Percentiles rank a stretch among this genome's conserved stretches.
These are phyloP conservation scores for Halcyon malimbica DNA, from an alignment of 2,113 vertebrate species.

Conservation along the genomic window DNA sequence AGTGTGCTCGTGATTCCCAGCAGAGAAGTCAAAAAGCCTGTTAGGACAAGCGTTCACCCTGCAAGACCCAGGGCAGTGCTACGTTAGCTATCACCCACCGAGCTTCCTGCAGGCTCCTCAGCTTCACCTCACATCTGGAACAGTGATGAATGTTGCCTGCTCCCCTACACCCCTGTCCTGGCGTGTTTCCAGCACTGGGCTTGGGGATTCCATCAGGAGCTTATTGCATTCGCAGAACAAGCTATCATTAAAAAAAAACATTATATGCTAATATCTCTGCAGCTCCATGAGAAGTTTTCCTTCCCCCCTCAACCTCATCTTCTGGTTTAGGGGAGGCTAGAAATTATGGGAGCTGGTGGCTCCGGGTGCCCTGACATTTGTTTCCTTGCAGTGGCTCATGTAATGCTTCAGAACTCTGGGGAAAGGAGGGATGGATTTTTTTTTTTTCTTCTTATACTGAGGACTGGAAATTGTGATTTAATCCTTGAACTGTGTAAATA, in stretches of 20 bases:
- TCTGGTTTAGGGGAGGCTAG: background rate
- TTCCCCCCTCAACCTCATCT: background rate
- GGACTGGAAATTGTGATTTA: constrained; percentile 48
- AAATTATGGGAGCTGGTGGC: background rate
- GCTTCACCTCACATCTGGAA: background rate
- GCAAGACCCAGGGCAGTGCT: background rate
- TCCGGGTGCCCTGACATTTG: background rate
- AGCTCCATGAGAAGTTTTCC: background rate
- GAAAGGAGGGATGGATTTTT: background rate
- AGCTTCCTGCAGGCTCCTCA: background rate
- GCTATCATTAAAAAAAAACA: background rate
- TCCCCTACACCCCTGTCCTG: background rate
- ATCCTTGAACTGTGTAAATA: constrained; percentile 27
- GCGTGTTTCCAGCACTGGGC: background rate
- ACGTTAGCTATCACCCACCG: background rate
- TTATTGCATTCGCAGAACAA: background rate
- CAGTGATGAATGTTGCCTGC: background rate
- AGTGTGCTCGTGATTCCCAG: background rate
- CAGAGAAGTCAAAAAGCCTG: background rate
- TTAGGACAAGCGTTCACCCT: background rate
- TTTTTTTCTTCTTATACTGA: background rate
- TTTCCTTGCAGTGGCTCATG: background rate
- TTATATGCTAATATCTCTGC: background rate
- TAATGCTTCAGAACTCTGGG: background rate
- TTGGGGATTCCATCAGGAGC: background rate